These are phyloP conservation scores for Stomorhina lunata DNA, from an alignment of 2,888 invertebrate species.

Conservation along the genomic window DNA sequence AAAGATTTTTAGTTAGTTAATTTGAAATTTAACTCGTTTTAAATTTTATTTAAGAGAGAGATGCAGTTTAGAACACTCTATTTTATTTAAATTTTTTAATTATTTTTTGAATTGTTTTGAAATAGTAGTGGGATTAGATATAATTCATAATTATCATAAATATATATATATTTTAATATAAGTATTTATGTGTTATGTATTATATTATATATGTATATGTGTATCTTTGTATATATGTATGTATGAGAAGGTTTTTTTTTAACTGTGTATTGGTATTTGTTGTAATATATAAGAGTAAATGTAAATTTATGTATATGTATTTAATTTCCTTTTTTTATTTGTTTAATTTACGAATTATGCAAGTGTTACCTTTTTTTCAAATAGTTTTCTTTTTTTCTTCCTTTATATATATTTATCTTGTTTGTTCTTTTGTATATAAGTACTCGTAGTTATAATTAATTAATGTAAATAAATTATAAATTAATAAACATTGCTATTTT, in stretches of 20 bases:
- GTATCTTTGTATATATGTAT: constrained; percentile 12
- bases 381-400: constrained; percentile 5
- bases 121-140: constrained; percentile 29
- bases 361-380: not conserved
- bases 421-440: constrained; percentile 46
- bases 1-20: constrained; percentile 16
- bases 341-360: not conserved
- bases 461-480: constrained; percentile 59
- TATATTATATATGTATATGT: constrained; percentile 26
- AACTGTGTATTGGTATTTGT: not conserved
- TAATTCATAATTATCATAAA: constrained; percentile 62
- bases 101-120: no score
- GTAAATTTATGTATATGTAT: constrained; percentile 9
- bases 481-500: constrained; percentile 61
- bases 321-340: not conserved
- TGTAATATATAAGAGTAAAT: not conserved
- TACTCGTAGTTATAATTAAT: constrained; percentile 48
- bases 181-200: constrained; percentile 46
- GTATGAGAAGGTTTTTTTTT: not conserved
- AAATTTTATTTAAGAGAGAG: constrained; percentile 64
- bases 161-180: constrained; percentile 50
- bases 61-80: constrained; percentile 52
- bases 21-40: constrained; percentile 63
- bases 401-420: not conserved
- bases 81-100: constrained; percentile 22